Evolutionary conservation across 1,140 invertebrate genomes (phyloP), one percentile per base, ranked within the genome.

Genomic region (Drosophila busckii): DNA sequence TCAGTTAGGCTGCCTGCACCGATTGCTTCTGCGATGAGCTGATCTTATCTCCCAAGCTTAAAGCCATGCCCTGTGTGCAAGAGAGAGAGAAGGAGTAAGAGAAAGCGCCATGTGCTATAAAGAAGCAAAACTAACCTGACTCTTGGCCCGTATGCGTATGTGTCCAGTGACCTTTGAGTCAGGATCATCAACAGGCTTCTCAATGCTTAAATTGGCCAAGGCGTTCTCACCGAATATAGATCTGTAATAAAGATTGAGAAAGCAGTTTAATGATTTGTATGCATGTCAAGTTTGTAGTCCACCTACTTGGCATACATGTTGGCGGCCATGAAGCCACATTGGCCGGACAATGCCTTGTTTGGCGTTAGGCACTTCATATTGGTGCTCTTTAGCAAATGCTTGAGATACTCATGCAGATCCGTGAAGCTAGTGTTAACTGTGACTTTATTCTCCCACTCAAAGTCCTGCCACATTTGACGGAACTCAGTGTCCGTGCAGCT

Each of bases 391-490:
- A 99, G 89, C 19, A 99, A 89, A 84, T 99, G 97, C 37, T 94
- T 91, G 15, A 99, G 89, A 89, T 99, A 99, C 67, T 97, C 95
- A 53, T 95, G 91, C 12, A 99, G 89, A 88, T 99, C 97, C 0
- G 94, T 95, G 50, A 99, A 92, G 31, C 94, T 95, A 1, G 98
- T 99, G 86, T 97, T 97, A 0, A 99, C 98, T 0, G 97, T 95
- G 5, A 99, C 96, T 91, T 99, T 99, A 89, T 99, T 99, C 90
- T 99, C 98, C 98, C 98, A 99, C 89, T 99, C 98, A 89, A 99
- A 99, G 89, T 99, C 97, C 1, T 97, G 95, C 98, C 98, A 99
- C 98, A 99, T 99, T 88, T 96, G 93, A 8, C 98, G 88, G 90
- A 99, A 99, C 89, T 99, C 97, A 0, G 93, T 92, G 87, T 99